Percentiles rank a stretch among this genome's conserved stretches.
phyloP scores from a whole-genome alignment of 2,797 vertebrate species.

The Triplophysa bombifrons region DNA sequence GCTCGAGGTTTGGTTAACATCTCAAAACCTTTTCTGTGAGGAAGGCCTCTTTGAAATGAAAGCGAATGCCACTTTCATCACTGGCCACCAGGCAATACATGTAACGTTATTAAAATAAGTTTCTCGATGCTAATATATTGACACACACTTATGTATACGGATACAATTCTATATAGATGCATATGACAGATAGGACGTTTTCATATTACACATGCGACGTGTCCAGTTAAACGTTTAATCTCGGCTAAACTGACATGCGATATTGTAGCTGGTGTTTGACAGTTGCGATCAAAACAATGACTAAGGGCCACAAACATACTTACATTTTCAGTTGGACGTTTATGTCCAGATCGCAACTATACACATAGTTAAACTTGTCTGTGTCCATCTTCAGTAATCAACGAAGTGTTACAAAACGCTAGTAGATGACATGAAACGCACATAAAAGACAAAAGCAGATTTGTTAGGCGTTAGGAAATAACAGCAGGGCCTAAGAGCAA shows the following conservation, averaged over 20 bases:
- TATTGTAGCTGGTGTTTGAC: background rate
- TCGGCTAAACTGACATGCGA: background rate
- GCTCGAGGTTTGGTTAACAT: constrained; percentile 35
- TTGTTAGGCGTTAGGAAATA: background rate
- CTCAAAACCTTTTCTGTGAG: background rate
- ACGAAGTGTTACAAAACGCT: constrained; percentile 34
- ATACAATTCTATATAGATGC: background rate
- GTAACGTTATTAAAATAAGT: too few species aligned
- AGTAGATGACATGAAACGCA: constrained; percentile 31
- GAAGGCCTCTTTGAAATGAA: background rate
- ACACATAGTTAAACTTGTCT: constrained; percentile 92
- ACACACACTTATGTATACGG: background rate
- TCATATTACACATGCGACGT: background rate
- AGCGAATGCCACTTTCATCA: background rate
- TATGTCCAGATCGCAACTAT: constrained; percentile 96
- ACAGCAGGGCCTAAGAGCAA: constrained; percentile 31
- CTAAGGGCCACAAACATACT: constrained; percentile 66
- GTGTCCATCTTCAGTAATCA: constrained; percentile 79
- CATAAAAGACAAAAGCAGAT: constrained; percentile 62
- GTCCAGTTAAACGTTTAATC: background rate
- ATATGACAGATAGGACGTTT: background rate
- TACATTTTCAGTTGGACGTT: constrained; percentile 98
- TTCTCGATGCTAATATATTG: background rate
- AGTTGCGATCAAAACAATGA: constrained; percentile 41
- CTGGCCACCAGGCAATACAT: too few species aligned